phyloP scores from a whole-genome alignment of 2,797 vertebrate genomes.

The Gymnothorax javanicus region DNA sequence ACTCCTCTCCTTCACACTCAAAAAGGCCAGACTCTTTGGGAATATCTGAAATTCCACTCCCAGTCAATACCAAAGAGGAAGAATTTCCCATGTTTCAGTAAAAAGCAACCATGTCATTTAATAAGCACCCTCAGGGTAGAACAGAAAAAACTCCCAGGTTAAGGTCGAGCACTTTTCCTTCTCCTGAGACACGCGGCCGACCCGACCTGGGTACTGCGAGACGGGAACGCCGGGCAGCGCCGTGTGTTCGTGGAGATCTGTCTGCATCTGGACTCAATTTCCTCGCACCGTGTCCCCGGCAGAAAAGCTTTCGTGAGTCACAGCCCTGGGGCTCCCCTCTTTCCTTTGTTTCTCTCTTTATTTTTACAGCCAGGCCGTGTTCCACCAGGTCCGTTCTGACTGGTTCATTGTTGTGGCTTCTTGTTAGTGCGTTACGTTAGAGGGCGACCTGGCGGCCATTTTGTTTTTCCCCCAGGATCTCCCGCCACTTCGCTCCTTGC shows the following conservation, averaged over 20 bases:
- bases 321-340: slow-evolving; percentile 59
- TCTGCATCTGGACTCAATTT: slow-evolving; percentile 81
- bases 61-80: background rate
- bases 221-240: slow-evolving; percentile 49
- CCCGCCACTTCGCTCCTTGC: slow-evolving; percentile 2
- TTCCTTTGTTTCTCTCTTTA: background rate
- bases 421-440: slow-evolving; percentile 35
- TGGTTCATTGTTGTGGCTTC: slow-evolving; percentile 44
- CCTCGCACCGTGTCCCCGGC: slow-evolving; percentile 67
- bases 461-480: slow-evolving; percentile 46
- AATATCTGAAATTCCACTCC: background rate
- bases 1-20: background rate
- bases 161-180: background rate
- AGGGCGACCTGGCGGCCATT: slow-evolving; percentile 41
- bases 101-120: slow-evolving; percentile 3
- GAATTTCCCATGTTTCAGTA: background rate
- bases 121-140: background rate
- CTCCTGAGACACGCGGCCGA: background rate
- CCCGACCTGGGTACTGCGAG: slow-evolving; percentile 9
- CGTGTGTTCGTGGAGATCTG: slow-evolving; percentile 73
- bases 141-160: background rate
- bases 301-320: slow-evolving; percentile 75
- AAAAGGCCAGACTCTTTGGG: background rate
- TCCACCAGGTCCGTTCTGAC: slow-evolving; percentile 33
- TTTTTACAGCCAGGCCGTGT: background rate